phyloP scores from a whole-genome alignment of 53 echinoderm and acorn worm species.

The Stichopus horrens region DNA sequence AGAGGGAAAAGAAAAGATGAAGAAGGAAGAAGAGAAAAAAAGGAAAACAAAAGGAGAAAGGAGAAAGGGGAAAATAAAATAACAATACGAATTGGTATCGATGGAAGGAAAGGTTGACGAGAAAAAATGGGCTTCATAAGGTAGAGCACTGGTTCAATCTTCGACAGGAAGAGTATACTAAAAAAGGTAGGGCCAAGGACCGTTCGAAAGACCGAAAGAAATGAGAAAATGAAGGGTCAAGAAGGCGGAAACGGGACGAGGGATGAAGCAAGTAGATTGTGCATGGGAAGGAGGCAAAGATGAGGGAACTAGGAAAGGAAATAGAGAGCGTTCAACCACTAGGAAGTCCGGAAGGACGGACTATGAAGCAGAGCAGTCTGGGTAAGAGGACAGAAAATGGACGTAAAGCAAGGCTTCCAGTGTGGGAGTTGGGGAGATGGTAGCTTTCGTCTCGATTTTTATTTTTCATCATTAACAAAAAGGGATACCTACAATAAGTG shows the following conservation, averaged over 20 bases:
- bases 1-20: no score
- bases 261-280: not conserved
- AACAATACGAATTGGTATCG: no score
- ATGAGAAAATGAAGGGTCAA: slow-evolving; percentile 2
- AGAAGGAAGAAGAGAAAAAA: no score
- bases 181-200: not conserved
- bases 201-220: not conserved
- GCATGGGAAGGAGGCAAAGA: slow-evolving; percentile 2
- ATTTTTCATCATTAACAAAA: slow-evolving; percentile 17
- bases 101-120: no score
- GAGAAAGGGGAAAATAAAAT: no score
- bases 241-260: slow-evolving; percentile 2
- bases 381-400: not conserved
- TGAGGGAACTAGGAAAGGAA: not conserved
- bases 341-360: not conserved
- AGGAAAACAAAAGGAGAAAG: no score
- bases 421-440: slow-evolving; percentile 11
- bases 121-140: not conserved
- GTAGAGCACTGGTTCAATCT: not conserved
- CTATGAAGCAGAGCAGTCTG: slow-evolving; percentile 2
- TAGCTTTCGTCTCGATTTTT: not conserved
- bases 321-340: not conserved
- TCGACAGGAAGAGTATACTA: not conserved
- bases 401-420: slow-evolving; percentile 9
- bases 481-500: not conserved